Percentiles rank a stretch among this genome's conserved stretches.
Evolutionary conservation across 2,797 vertebrate species (phyloP).

Genomic region (Ciconia nigra): DNA sequence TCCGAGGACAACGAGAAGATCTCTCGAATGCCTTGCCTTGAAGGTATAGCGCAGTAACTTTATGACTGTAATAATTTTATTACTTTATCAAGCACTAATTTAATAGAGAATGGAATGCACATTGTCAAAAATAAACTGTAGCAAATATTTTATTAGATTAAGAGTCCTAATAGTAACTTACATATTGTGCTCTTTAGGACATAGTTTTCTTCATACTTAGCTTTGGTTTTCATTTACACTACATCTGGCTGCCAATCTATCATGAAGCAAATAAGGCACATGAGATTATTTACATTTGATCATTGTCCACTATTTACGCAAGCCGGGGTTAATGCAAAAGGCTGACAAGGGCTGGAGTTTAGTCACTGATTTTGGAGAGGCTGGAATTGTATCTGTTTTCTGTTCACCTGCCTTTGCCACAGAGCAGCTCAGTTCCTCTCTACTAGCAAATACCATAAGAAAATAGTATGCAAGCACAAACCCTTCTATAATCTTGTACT

Average conservation of each 20-base stretch:
- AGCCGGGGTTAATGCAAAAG: constrained; percentile 6
- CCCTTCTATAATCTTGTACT: background rate
- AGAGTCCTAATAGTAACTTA: constrained; percentile 51
- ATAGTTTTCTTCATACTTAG: constrained; percentile 52
- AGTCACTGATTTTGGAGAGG: background rate
- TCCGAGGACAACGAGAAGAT: constrained; percentile 5
- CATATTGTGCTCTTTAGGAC: constrained; percentile 44
- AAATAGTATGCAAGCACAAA: constrained; percentile 37
- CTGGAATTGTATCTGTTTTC: background rate
- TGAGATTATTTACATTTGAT: constrained; percentile 17
- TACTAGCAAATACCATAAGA: constrained; percentile 5
- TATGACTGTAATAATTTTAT: constrained; percentile 1
- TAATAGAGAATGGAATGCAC: constrained; percentile 26
- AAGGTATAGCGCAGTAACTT: constrained; percentile 4
- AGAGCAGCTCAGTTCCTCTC: constrained; percentile 12
- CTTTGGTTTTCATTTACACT: constrained; percentile 50
- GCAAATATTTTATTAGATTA: constrained; percentile 48
- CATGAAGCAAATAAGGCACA: constrained; percentile 14
- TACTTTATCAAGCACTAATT: constrained; percentile 58
- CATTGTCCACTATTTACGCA: constrained; percentile 36
- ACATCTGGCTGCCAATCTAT: constrained; percentile 32
- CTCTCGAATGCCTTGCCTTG: constrained; percentile 17
- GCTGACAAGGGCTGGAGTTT: background rate
- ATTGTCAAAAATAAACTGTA: constrained; percentile 61
- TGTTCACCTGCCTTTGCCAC: background rate